Evolutionary conservation across 2,797 vertebrate genomes (phyloP).

Genomic region (Discoglossus pictus): DNA sequence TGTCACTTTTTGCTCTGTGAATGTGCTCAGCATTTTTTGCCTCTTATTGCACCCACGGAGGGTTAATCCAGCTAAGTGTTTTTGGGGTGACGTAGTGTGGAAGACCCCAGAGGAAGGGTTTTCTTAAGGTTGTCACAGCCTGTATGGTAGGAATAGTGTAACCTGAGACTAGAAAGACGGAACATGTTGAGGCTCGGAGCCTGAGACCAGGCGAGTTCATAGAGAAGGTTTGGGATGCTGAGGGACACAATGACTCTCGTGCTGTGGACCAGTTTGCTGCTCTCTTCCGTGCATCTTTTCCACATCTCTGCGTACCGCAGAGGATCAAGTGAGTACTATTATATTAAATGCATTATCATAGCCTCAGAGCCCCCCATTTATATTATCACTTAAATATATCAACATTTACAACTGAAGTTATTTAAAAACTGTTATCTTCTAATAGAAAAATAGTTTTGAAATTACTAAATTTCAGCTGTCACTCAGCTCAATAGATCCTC

Average conservation of each 20-base stretch:
- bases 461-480: no score
- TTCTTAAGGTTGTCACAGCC: constrained; percentile 8
- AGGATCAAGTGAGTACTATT: constrained; percentile 27
- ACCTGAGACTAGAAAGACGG: not conserved
- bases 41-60: not conserved
- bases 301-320: constrained; percentile 20
- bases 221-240: not conserved
- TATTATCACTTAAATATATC: no score
- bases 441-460: no score
- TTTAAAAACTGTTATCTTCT: no score
- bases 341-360: no score
- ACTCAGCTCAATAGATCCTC: no score
- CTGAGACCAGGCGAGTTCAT: constrained; percentile 2
- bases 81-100: constrained; percentile 37
- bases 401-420: no score
- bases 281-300: constrained; percentile 10
- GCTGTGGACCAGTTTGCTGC: constrained; percentile 10
- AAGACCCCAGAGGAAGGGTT: constrained; percentile 12
- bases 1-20: not conserved
- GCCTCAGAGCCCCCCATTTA: no score
- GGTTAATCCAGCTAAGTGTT: constrained; percentile 22
- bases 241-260: constrained; percentile 5
- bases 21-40: not conserved
- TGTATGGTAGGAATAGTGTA: constrained; percentile 11
- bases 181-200: constrained; percentile 11